Base-by-base conservation (phyloP, 2,797 vertebrate genomes). In the Falco biarmicus region DNA sequence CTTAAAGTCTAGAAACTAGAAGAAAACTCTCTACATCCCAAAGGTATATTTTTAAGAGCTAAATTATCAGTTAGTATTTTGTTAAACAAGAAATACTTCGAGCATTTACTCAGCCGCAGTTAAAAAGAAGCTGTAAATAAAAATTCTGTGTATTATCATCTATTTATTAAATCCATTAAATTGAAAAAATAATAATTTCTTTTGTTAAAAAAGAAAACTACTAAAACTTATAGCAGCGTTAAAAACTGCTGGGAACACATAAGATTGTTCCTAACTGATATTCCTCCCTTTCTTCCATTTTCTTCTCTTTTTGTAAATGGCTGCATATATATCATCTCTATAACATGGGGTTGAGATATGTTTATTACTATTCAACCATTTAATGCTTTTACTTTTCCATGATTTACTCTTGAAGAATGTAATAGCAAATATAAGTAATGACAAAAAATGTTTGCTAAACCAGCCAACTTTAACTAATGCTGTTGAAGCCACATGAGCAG, bases 401-500 rank as follows among this genome's bases (percentile, higher is more conserved):
- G 77, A 95, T 84, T 90, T 94, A 89, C 90, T 76, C 75, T 66
- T 66, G 74, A 95, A 84, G 74, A 94, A 82, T 32, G 66, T 48
- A 84, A 92, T 9, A 84, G 70, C 84, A 96, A 90, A 89, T 69
- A 91, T 0, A 81, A 0, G 0, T 41, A 76, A 87, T n/a, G 74
- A 92, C 88, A 84, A 76, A 79, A 89, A 89, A 29, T 19, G 80
- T 90, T 90, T 93, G 84, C 77, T 92, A 81, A 79, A 73, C 26
- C 39, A 15, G 47, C 68, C 88, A 90, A 63, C 69, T 93, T 81
- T 70, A 81, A 81, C 85, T 84, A 93, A 69, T 32, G 43, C 59
- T 79, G 63, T 83, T 54, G 70, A 78, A 93, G 61, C 74, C 80
- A 59, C 69, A n/a, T 1, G 76, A 80, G 87, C n/a, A 53, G 83